These are phyloP conservation scores for Ichneumoninae sp. DNA, from an alignment of 2,888 invertebrate species.

Conservation along the genomic window DNA sequence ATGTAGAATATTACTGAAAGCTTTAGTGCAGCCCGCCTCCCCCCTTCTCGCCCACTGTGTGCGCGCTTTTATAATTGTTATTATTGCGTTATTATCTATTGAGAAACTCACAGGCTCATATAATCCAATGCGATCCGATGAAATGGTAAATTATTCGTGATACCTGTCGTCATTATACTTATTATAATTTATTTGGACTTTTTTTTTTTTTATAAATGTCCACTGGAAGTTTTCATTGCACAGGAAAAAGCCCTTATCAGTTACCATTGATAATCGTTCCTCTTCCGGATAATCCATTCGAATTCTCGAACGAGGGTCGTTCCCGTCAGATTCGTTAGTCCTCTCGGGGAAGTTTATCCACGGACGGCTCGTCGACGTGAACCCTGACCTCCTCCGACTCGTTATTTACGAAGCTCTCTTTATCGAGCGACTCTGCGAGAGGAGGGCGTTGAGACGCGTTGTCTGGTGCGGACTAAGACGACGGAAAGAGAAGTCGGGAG, in stretches of 20 bases:
- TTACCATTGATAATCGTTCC: constrained; percentile 12
- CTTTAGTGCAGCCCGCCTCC: neutral
- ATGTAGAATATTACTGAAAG: neutral
- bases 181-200: neutral
- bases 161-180: neutral
- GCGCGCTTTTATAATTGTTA: neutral
- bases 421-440: constrained; percentile 24
- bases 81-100: constrained; percentile 25
- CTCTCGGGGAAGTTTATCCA: constrained; percentile 35
- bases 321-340: constrained; percentile 51
- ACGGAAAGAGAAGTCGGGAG: constrained; percentile 10
- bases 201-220: neutral
- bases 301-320: neutral
- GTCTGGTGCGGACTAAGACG: constrained; percentile 29
- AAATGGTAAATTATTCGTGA: neutral
- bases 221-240: neutral
- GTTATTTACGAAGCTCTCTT: constrained; percentile 30
- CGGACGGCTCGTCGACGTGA: constrained; percentile 33
- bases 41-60: neutral
- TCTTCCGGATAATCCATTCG: neutral
- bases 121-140: neutral
- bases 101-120: neutral
- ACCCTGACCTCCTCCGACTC: constrained; percentile 54
- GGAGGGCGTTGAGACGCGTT: neutral
- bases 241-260: neutral